phyloP scores from a whole-genome alignment of 2,797 vertebrate species.

The Oreortyx pictus region DNA sequence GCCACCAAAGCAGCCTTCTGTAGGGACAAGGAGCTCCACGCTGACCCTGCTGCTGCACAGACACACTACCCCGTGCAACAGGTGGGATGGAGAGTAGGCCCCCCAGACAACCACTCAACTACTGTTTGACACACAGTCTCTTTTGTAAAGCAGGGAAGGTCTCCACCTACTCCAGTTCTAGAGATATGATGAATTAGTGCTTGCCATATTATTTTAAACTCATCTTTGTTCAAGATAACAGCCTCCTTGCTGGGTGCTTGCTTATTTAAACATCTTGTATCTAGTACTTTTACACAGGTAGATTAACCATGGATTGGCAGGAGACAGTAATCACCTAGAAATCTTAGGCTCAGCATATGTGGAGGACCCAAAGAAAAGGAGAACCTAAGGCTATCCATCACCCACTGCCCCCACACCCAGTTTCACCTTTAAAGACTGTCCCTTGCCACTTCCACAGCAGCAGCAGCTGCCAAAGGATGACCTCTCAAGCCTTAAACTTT shows the following conservation, averaged over 20 bases:
- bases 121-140: not conserved
- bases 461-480: not conserved
- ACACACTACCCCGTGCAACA: not conserved
- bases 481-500: not conserved
- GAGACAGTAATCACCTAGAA: not conserved
- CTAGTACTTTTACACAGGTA: not conserved
- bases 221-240: not conserved
- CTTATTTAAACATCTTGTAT: not conserved
- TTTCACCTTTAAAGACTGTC: not conserved
- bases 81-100: not conserved
- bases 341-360: not conserved
- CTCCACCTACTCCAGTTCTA: not conserved
- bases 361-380: not conserved
- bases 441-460: not conserved
- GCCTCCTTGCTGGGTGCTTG: not conserved
- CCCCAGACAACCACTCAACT: not conserved
- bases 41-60: fast-evolving
- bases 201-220: not conserved
- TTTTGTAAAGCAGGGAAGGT: not conserved
- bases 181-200: not conserved
- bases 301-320: not conserved
- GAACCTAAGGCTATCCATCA: fast-evolving
- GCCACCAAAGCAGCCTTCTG: not conserved
- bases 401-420: not conserved
- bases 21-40: not conserved